phyloP scores from a whole-genome alignment of 2,113 vertebrate species.

The Centropus unirufus region DNA sequence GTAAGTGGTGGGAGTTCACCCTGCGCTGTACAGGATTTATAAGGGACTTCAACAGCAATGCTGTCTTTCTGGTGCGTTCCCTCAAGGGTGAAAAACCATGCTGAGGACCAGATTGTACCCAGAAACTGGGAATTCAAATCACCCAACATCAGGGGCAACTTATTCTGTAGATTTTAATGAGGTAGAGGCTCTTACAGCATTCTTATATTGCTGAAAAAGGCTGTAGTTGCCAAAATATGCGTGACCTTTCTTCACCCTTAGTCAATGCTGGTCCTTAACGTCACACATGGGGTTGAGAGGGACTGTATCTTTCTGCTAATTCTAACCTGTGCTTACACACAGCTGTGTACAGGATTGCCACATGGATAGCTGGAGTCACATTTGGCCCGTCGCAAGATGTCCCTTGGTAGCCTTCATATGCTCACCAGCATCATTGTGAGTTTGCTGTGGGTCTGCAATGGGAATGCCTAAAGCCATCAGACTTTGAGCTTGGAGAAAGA shows the following conservation, averaged over 20 bases:
- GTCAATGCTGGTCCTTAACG: rapidly evolving
- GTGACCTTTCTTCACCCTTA: not conserved
- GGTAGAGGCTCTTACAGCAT: not conserved
- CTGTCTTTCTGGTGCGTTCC: not conserved
- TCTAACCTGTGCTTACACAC: not conserved
- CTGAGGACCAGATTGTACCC: not conserved
- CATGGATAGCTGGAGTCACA: not conserved
- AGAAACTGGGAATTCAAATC: not conserved
- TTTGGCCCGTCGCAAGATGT: rapidly evolving
- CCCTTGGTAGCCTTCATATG: rapidly evolving
- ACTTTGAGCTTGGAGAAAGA: not conserved
- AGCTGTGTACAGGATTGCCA: not conserved
- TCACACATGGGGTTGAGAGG: not conserved
- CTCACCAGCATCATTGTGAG: rapidly evolving
- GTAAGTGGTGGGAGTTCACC: not conserved
- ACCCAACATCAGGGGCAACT: not conserved
- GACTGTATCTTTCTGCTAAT: not conserved
- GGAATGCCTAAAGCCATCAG: not conserved
- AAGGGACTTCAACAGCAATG: not conserved
- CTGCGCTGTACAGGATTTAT: not conserved
- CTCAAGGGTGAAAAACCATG: not conserved
- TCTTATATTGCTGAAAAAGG: not conserved
- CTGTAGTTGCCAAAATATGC: not conserved
- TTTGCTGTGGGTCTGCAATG: not conserved
- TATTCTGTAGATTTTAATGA: not conserved